Conservation (phyloP, 2,797 vertebrate genomes). For the Crenichthys baileyi region DNA sequence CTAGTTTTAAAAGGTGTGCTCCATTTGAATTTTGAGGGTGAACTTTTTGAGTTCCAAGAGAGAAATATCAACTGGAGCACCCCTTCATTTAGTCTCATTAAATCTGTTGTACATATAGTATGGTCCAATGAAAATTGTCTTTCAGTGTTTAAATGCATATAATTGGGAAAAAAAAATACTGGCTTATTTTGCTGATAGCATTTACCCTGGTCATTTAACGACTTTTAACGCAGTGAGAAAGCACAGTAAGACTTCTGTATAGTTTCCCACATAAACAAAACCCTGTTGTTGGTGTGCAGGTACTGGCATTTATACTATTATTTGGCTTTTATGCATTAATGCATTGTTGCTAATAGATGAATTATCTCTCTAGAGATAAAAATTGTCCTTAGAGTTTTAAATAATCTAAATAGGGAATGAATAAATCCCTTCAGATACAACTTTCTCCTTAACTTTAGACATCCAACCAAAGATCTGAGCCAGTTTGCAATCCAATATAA, state of each 20-base stretch:
- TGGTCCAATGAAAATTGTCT: neutral
- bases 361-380: neutral
- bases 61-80: neutral
- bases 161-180: too few relatives aligned
- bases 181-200: neutral
- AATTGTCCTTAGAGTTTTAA: neutral
- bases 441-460: constrained; percentile 31
- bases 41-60: neutral
- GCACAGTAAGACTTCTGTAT: neutral
- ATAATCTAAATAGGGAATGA: constrained; percentile 16
- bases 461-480: constrained; percentile 41
- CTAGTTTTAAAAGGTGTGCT: neutral
- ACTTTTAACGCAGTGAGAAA: neutral
- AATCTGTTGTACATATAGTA: neutral
- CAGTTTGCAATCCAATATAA: constrained; percentile 34
- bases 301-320: neutral
- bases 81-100: neutral
- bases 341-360: neutral
- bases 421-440: constrained; percentile 41
- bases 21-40: neutral
- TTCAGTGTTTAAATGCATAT: too few relatives aligned
- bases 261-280: neutral
- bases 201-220: neutral
- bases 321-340: neutral
- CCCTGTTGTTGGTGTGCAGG: neutral